These are phyloP conservation scores for Maniola hyperantus DNA, from an alignment of 2,888 invertebrate species.

Conservation along the genomic window DNA sequence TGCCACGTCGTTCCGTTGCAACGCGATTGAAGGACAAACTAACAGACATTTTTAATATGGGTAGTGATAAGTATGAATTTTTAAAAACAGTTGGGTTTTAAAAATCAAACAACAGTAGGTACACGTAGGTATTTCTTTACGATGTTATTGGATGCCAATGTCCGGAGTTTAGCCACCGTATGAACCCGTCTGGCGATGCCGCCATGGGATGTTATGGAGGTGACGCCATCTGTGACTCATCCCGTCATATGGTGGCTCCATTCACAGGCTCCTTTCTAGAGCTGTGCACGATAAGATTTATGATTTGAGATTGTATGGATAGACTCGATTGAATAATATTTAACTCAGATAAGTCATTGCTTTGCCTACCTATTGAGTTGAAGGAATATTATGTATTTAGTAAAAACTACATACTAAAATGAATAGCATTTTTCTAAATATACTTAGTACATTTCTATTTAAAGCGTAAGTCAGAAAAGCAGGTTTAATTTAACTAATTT, in stretches of 20 bases:
- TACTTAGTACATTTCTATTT: too few species aligned
- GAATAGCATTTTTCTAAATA: too few species aligned
- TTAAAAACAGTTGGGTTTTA: neutral
- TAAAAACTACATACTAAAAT: too few species aligned
- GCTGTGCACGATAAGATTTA: slow-evolving; percentile 36
- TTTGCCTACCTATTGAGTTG: too few species aligned
- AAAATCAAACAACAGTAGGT: neutral
- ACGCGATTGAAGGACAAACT: too few species aligned
- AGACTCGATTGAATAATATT: slow-evolving; percentile 26
- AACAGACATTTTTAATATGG: too few species aligned
- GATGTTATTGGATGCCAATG: slow-evolving; percentile 15
- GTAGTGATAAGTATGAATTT: too few species aligned
- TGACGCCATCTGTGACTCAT: slow-evolving; percentile 58
- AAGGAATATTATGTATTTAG: too few species aligned
- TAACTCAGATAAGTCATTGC: slow-evolving; percentile 9
- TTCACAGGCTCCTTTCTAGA: slow-evolving; percentile 45
- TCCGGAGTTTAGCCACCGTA: slow-evolving; percentile 48
- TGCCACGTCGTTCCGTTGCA: too few species aligned
- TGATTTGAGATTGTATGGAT: slow-evolving; percentile 28
- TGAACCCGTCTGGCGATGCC: slow-evolving; percentile 35
- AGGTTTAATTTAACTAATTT: too few species aligned
- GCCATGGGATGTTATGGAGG: slow-evolving; percentile 28
- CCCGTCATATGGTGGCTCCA: slow-evolving; percentile 50
- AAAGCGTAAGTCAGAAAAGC: too few species aligned
- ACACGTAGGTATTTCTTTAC: neutral